These are phyloP conservation scores for Chaenogobius annularis DNA, from an alignment of 2,113 vertebrate genomes.

Conservation along the genomic window DNA sequence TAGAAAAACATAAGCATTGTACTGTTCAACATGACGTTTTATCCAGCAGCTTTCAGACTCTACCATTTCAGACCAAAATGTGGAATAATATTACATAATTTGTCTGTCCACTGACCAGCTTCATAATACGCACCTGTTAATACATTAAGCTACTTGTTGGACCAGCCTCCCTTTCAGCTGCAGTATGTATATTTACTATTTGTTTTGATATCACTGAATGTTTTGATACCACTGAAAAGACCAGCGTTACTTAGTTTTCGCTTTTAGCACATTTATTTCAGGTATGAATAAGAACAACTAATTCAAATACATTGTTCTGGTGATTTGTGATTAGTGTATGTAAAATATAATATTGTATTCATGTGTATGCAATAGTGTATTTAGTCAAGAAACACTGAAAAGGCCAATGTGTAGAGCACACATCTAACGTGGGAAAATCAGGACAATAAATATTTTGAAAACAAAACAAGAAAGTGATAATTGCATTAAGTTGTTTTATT, in stretches of 20 bases:
- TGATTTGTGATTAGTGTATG: neutral
- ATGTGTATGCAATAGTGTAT: no score
- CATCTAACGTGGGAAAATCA: no score
- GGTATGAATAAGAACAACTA: neutral
- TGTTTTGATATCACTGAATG: conserved; percentile 32
- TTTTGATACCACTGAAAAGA: conserved; percentile 10
- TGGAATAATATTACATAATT: conserved; percentile 73
- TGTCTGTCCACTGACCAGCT: conserved; percentile 46
- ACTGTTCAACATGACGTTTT: conserved; percentile 58
- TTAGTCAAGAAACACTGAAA: no score
- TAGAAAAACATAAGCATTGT: conserved; percentile 51
- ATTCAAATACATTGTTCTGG: neutral
- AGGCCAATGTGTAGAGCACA: neutral
- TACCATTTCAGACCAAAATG: conserved; percentile 32
- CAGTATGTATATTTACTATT: conserved; percentile 31
- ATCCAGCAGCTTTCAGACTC: conserved; percentile 47
- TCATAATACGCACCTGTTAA: conserved; percentile 72
- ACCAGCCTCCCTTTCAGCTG: conserved; percentile 37
- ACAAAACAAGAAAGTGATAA: no score
- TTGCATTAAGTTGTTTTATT: no score
- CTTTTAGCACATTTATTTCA: neutral
- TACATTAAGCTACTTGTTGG: conserved; percentile 59
- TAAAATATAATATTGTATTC: neutral
- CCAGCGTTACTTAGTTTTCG: neutral
- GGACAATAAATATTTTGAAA: no score